Evolutionary conservation across 2,888 invertebrate species (phyloP).

Genomic region (Drosophila imparisetae): DNA sequence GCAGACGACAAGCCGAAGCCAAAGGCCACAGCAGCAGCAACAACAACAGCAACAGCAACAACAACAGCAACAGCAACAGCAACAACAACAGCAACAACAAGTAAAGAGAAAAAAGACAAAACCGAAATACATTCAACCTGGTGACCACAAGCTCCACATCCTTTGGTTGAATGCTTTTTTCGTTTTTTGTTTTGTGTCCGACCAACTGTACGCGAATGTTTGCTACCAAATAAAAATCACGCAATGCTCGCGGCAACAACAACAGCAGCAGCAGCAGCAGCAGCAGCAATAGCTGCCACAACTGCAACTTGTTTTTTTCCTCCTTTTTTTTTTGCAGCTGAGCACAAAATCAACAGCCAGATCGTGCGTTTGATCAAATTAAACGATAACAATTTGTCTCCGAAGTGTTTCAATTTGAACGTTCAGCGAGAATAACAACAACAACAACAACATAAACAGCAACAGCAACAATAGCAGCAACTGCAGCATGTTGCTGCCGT

Average conservation of each 20-base stretch:
- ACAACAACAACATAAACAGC: constrained; percentile 36
- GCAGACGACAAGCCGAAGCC: constrained; percentile 52
- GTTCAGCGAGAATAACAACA: constrained; percentile 46
- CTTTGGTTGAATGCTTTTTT: constrained; percentile 63
- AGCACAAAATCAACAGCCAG: constrained; percentile 73
- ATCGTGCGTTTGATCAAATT: constrained; percentile 84
- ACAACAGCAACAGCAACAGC: constrained; percentile 9
- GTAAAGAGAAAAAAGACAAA: constrained; percentile 5
- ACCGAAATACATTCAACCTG: constrained; percentile 46
- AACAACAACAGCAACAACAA: constrained; percentile 21
- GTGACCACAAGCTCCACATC: constrained; percentile 66
- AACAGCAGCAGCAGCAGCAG: constrained; percentile 3
- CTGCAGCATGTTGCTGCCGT: constrained; percentile 66
- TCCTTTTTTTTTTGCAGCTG: constrained; percentile 30
- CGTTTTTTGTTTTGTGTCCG: constrained; percentile 38
- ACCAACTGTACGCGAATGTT: constrained; percentile 63
- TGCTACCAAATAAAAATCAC: constrained; percentile 77
- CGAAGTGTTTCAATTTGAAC: constrained; percentile 84
- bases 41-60: constrained; percentile 28
- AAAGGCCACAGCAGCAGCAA: constrained; percentile 40
- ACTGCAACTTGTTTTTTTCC: constrained; percentile 36
- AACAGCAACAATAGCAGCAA: constrained; percentile 48
- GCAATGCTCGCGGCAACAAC: constrained; percentile 55
- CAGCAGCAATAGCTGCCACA: constrained; percentile 27
- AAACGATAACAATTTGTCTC: constrained; percentile 85